These are phyloP conservation scores for Lasiurus cinereus DNA, from an alignment of 2,113 vertebrate species.

Conservation along the genomic window DNA sequence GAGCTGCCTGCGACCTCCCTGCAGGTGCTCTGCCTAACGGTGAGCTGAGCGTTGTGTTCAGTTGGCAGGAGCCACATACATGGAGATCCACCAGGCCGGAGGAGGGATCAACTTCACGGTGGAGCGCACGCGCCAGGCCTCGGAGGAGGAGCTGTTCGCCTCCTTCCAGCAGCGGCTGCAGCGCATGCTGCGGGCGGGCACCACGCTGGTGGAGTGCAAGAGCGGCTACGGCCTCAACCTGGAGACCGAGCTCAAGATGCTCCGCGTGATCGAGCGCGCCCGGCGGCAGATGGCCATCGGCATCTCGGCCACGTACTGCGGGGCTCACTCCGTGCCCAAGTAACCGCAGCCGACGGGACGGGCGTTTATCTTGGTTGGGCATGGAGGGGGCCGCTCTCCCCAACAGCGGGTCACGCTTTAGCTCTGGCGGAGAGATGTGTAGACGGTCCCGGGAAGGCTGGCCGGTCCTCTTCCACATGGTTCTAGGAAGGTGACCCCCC, in stretches of 20 bases:
- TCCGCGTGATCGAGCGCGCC: conserved; percentile 92
- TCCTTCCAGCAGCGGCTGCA: conserved; percentile 86
- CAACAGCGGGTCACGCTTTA: no score
- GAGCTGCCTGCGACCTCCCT: not conserved
- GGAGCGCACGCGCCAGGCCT: conserved; percentile 90
- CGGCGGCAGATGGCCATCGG: conserved; percentile 86
- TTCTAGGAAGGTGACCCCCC: not conserved
- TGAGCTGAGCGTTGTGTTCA: conserved; percentile 74
- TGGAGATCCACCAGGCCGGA: conserved; percentile 97
- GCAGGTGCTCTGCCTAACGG: not conserved
- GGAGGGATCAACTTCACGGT: conserved; percentile 98
- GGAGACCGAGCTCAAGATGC: conserved; percentile 95
- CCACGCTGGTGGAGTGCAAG: conserved; percentile 97
- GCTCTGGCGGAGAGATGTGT: not conserved
- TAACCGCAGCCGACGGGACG: conserved; percentile 75
- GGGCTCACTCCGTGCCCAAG: conserved; percentile 96
- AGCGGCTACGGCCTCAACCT: conserved; percentile 96
- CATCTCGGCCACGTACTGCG: conserved; percentile 96
- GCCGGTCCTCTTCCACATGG: not conserved
- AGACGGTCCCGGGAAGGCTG: not conserved
- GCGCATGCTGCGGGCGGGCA: conserved; percentile 92
- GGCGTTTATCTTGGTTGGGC: not conserved
- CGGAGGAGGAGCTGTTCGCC: conserved; percentile 87
- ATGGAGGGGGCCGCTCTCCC: not conserved
- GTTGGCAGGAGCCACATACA: conserved; percentile 96